Evolutionary conservation across 2,888 invertebrate species (phyloP), one percentile per base, ranked within the genome.

Genomic region (Dendrolimus houi): DNA sequence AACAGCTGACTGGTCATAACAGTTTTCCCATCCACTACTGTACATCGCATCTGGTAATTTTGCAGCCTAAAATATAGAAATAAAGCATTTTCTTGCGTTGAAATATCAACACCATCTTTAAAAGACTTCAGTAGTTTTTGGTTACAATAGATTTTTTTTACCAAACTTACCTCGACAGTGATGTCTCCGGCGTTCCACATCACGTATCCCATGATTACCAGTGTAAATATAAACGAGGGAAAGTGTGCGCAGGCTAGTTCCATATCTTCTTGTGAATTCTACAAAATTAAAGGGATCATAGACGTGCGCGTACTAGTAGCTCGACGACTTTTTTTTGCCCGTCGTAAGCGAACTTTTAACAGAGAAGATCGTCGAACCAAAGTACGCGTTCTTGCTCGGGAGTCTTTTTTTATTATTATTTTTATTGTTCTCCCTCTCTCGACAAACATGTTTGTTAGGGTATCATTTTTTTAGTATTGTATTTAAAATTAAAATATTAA

Each of bases 141-240:
- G 47, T 47, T 47, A 2, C 10, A 47, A 47, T 47, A 47, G 47
- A 47, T 10, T 47, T 1, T 2, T 47, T 17, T 17, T 17, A 17
- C 13, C 12, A 47, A 8, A 54, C 57, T 57, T 29, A 53, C 69
- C 58, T 64, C 65, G 6, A 64, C 61, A 14, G 66, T 61, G 47
- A 74, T 56, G 41, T 74, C 67, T 1, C 74, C 74, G 7, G 70
- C 71, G 56, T 65, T 72, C 65, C 71, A 72, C 70, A 72, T 68
- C 52, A 72, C 60, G 29, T 69, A 59, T 0, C 69, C 74, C 8
- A 69, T 65, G 58, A 61, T 62, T 8, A 62, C 56, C 1, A 68
- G 53, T 6, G 66, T 55, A 8, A 62, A 8, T 0, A 58, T 8
- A 0, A 55, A 60, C 1, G 57, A 57, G 41, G 59, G 13, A 17